phyloP scores from a whole-genome alignment of 2,797 vertebrate genomes.

The Peromyscus nudipes region DNA sequence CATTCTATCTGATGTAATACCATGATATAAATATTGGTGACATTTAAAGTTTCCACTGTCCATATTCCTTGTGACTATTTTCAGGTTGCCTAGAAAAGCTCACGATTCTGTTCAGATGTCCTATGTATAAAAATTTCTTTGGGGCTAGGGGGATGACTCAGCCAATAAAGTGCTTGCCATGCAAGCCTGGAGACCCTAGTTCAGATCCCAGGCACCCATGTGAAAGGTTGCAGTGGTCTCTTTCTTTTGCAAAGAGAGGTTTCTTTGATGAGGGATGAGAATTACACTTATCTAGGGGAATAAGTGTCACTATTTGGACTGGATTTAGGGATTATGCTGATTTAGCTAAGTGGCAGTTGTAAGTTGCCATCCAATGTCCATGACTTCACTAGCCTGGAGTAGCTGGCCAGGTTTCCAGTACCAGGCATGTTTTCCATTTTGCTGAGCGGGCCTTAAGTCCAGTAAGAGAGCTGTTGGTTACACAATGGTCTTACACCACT shows the following conservation, averaged over 20 bases:
- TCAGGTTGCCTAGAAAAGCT: neutral
- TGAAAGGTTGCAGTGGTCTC: neutral
- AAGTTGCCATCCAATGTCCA: neutral
- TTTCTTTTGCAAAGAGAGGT: neutral
- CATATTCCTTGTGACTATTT: neutral
- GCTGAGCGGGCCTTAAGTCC: neutral
- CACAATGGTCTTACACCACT: neutral
- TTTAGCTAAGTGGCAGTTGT: neutral
- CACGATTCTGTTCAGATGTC: neutral
- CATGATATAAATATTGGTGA: conserved; percentile 59
- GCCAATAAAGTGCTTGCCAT: no score
- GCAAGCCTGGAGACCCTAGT: neutral
- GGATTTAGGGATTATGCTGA: no score
- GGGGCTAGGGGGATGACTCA: neutral
- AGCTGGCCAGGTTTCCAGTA: neutral
- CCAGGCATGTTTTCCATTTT: neutral
- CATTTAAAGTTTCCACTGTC: neutral
- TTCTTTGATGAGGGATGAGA: neutral
- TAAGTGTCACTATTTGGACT: neutral
- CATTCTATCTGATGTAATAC: fast-evolving
- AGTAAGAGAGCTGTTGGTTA: neutral
- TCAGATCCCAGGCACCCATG: no score
- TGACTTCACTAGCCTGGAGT: neutral
- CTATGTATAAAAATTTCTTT: neutral
- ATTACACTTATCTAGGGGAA: neutral